These are phyloP conservation scores for Eupithecia dodoneata DNA, from an alignment of 2,888 invertebrate genomes.

Conservation along the genomic window DNA sequence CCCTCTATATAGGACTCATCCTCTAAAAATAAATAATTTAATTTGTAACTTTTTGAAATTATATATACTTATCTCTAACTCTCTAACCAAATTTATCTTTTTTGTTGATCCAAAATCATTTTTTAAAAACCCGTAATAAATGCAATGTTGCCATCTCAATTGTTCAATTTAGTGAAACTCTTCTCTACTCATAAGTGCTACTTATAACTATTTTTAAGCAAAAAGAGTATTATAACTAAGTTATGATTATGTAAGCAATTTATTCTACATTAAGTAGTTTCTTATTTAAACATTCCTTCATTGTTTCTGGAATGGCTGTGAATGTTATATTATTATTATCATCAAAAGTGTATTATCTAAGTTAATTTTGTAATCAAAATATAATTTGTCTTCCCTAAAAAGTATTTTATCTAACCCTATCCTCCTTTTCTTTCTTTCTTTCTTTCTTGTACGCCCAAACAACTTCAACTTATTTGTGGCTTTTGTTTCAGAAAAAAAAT, in stretches of 20 bases:
- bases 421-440: too few species aligned
- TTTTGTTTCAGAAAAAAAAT: too few species aligned
- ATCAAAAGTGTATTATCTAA: constrained; percentile 24
- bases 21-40: too few species aligned
- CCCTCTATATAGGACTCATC: too few species aligned
- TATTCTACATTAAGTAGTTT: constrained; percentile 30
- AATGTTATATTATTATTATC: constrained; percentile 28
- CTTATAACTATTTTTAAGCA: constrained; percentile 25
- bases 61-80: neutral
- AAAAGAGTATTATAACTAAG: constrained; percentile 41
- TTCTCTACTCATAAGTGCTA: constrained; percentile 1
- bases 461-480: neutral
- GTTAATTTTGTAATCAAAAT: constrained; percentile 31
- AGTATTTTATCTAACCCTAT: neutral
- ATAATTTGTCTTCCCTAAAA: constrained; percentile 29
- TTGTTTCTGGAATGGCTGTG: constrained; percentile 39
- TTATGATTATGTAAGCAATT: constrained; percentile 29
- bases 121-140: neutral
- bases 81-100: too few species aligned
- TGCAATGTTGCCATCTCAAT: neutral
- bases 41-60: neutral
- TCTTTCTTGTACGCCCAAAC: neutral
- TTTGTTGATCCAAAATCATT: neutral
- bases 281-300: constrained; percentile 38
- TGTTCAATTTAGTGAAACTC: constrained; percentile 20